Evolutionary conservation across 2,888 invertebrate genomes (phyloP).

Genomic region (Nephrotoma flavescens): DNA sequence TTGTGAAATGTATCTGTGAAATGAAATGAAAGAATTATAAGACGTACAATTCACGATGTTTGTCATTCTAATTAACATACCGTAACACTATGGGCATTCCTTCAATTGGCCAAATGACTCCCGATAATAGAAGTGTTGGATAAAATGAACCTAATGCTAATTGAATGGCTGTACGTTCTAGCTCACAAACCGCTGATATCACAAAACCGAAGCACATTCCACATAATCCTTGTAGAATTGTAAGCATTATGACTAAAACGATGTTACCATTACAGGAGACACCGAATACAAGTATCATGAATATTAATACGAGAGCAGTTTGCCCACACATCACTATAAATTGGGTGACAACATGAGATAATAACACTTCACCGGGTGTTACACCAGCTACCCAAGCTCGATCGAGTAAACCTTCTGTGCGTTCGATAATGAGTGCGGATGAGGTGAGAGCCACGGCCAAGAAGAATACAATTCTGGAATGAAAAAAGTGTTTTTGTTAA

Average conservation of each 20-base stretch:
- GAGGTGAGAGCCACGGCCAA: constrained; percentile 89
- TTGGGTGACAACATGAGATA: constrained; percentile 88
- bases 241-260: constrained; percentile 67
- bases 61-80: constrained; percentile 13
- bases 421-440: constrained; percentile 77
- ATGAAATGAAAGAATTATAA: constrained; percentile 2
- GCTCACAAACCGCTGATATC: constrained; percentile 80
- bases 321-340: constrained; percentile 92
- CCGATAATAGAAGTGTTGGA: constrained; percentile 80
- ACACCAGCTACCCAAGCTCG: constrained; percentile 91
- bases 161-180: constrained; percentile 87
- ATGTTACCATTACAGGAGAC: constrained; percentile 84
- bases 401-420: constrained; percentile 83
- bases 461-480: constrained; percentile 82
- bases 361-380: constrained; percentile 77
- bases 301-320: constrained; percentile 75
- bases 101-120: constrained; percentile 94
- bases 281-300: constrained; percentile 81
- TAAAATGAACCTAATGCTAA: constrained; percentile 88
- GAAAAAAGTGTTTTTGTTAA: not conserved
- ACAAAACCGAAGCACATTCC: constrained; percentile 96
- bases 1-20: constrained; percentile 52
- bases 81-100: constrained; percentile 79
- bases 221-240: constrained; percentile 79
- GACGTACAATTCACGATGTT: not conserved